Conservation (phyloP, 2,113 vertebrate species). For the Notiomystis cincta region DNA sequence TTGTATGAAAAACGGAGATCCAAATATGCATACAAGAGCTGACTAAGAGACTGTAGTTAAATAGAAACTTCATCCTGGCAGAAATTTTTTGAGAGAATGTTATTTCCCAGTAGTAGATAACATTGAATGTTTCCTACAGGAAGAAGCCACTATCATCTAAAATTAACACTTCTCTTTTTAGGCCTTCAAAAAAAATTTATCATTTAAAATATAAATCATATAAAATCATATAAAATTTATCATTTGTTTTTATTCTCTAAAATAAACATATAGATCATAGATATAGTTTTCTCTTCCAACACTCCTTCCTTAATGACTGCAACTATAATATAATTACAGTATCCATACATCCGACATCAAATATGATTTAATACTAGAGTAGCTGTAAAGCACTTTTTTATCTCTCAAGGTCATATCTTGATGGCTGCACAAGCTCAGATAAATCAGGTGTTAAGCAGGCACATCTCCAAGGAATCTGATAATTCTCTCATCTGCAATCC, state of each 20-base stretch:
- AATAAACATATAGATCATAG: neutral
- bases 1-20: neutral
- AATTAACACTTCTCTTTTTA: neutral
- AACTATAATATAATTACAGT: slow-evolving; percentile 28
- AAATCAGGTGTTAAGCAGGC: slow-evolving; percentile 76
- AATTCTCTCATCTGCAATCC: slow-evolving; percentile 74
- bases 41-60: neutral
- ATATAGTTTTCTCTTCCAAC: neutral
- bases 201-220: neutral
- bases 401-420: slow-evolving; percentile 73
- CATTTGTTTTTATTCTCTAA: neutral
- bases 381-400: slow-evolving; percentile 57
- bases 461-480: slow-evolving; percentile 71
- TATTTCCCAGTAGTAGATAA: neutral
- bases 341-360: slow-evolving; percentile 36
- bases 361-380: slow-evolving; percentile 65
- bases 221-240: neutral
- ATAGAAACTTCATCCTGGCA: neutral
- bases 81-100: neutral
- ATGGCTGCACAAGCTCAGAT: slow-evolving; percentile 68
- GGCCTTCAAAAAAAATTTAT: neutral
- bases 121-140: neutral
- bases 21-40: neutral
- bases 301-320: neutral
- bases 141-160: neutral